A percentile compares a stretch with the other conserved stretches of the same genome.
phyloP scores from a whole-genome alignment of 2,797 vertebrate species.

The Avahi laniger region DNA sequence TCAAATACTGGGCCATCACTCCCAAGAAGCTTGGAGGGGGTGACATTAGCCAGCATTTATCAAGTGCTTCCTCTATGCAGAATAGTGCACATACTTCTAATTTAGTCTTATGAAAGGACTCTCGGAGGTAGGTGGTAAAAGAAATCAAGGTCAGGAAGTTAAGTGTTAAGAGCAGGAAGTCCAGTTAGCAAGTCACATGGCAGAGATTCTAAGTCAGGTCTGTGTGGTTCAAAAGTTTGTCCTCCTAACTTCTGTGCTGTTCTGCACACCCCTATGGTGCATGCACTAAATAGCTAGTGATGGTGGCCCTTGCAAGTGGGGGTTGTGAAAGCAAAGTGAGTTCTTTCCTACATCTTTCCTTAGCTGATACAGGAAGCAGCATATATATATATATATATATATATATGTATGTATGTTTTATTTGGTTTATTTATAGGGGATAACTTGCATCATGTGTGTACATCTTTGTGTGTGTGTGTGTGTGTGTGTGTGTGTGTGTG shows the following conservation, averaged over 20 bases:
- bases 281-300: background rate
- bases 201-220: background rate
- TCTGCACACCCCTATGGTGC: background rate
- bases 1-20: background rate
- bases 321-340: background rate
- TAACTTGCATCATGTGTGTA: background rate
- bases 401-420: background rate
- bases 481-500: background rate
- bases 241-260: background rate
- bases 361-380: background rate
- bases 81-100: background rate
- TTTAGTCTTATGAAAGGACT: background rate
- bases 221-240: background rate
- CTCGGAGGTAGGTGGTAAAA: background rate
- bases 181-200: background rate
- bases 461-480: background rate
- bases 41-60: background rate
- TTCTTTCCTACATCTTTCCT: background rate
- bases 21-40: background rate
- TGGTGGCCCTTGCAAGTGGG: background rate
- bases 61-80: background rate
- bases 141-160: background rate
- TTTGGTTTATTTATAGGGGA: slow-evolving; percentile 6
- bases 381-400: no score
- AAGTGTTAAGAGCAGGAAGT: background rate